phyloP scores from a whole-genome alignment of 2,113 vertebrate genomes.

The Cyrtonyx montezumae region DNA sequence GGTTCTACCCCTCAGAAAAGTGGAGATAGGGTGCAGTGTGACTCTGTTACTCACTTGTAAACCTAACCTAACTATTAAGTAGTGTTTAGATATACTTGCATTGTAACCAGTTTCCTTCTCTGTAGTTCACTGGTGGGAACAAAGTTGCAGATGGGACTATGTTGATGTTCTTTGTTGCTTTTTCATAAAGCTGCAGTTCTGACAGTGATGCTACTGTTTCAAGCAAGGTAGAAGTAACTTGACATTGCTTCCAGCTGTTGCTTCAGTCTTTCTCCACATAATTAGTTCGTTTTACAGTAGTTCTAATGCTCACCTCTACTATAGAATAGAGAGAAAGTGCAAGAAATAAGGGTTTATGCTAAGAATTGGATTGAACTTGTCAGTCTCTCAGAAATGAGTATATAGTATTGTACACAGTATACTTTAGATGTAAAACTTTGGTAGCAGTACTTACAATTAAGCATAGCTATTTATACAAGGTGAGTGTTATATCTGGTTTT shows the following conservation, averaged over 20 bases:
- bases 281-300: neutral
- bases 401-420: neutral
- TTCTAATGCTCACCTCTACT: neutral
- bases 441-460: neutral
- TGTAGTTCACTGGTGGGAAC: neutral
- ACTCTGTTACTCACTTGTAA: neutral
- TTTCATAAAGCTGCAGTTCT: neutral
- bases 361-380: neutral
- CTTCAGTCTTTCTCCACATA: neutral
- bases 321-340: neutral
- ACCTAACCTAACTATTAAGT: neutral
- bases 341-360: neutral
- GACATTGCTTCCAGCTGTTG: neutral
- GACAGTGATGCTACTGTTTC: neutral
- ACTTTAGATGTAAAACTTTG: neutral
- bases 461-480: neutral
- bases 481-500: neutral
- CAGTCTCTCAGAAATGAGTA: neutral
- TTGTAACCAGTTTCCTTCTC: neutral
- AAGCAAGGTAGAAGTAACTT: neutral
- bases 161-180: neutral
- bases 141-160: neutral
- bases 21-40: neutral
- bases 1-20: neutral
- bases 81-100: neutral